Base-by-base conservation (phyloP, 1,140 invertebrate genomes). In the Hyposmocoma kahamanoa region DNA sequence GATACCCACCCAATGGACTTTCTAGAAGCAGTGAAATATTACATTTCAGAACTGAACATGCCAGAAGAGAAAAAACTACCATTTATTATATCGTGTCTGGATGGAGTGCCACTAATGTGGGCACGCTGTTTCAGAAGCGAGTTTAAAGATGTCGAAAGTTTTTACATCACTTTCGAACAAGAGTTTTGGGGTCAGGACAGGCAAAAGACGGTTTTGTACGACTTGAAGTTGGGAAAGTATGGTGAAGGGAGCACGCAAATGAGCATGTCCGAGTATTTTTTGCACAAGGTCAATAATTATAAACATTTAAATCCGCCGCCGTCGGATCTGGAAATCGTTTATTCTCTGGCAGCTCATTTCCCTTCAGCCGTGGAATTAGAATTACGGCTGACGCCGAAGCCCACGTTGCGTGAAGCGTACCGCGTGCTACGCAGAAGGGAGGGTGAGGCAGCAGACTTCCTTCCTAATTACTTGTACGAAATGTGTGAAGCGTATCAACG, bases 401-500 rank as follows among this genome's bases (percentile, higher is more conserved):
- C 82, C 41, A 74, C 68, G 46, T 62, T 85, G 47, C 76, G 80
- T 28, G 82, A 82, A 38, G 78, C 82, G 10, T 85, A 85, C 56
- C 67, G 70, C 20, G 53, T 82, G 45, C 69, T 85, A 8, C 74
- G 80, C 3, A 74, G 82, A 15, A 69, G 78, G 47, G 82, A 85
- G 50, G 80, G 82, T 36, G 76, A 81, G 51, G 55, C 68, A 19
- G 58, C 68, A 17, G 80, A 84, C 55, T 81, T 76, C 55, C 59
- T 85, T 50, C 82, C 82, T 22, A 85, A 85, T 56, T 85, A 85
- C 54, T 72, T 85, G 54, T 85, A 74, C 55, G 80, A 85, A 56
- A 85, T 85, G 82, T 85, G 82, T 46, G 82, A 82, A 42, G 67
- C 76, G 13, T 85, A 72, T 52, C 82, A 84, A 45, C 72, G 77